Evolutionary conservation across 2,888 invertebrate species (phyloP), one percentile per base, ranked within the genome.

Genomic region (Philaethria dido): DNA sequence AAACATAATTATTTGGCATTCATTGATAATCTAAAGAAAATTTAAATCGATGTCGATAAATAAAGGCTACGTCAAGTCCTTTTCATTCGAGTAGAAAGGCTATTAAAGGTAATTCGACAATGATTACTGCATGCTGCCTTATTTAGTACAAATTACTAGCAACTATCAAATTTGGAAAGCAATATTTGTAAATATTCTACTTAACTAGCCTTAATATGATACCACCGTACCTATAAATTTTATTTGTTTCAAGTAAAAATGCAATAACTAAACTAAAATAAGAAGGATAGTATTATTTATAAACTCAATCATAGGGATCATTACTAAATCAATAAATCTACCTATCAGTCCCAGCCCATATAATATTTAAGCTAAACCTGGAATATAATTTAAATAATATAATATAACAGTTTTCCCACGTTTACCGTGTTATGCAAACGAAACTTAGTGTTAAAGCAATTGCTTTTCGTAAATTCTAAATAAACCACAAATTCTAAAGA

Each of bases 81-180:
- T 68, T 69, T n/a, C 47, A 57, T n/a, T 16, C 29, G 55, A 60
- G 45, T 59, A 62, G 55, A 54, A 50, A 45, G 44, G 69, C 71
- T 66, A 75, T 76, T 74, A 76, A 36, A 75, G 57, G 70, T 73
- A 74, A 77, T 77, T 78, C 75, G 69, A 73, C 73, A 74, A 74
- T 75, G 73, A 76, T 74, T 75, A 75, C 70, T 68, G 70, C 63
- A 69, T 72, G 64, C 52, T 65, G 54, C 55, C 63, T 55, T 62
- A 39, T 54, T 48, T 29, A 39, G 59, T 60, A 63, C 54, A 66
- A 59, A 69, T 70, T 65, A 61, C 67, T 60, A 55, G 33, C 52
- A 69, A 66, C 68, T 62, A 62, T 25, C 20, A 54, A 48, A 69
- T 67, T 44, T 62, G 67, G 48, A 65, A 62, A 65, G 62, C 42